A percentile compares a stretch with the other conserved stretches of the same genome.
phyloP scores from a whole-genome alignment of 2,113 vertebrate species.

The Miniopterus natalensis region DNA sequence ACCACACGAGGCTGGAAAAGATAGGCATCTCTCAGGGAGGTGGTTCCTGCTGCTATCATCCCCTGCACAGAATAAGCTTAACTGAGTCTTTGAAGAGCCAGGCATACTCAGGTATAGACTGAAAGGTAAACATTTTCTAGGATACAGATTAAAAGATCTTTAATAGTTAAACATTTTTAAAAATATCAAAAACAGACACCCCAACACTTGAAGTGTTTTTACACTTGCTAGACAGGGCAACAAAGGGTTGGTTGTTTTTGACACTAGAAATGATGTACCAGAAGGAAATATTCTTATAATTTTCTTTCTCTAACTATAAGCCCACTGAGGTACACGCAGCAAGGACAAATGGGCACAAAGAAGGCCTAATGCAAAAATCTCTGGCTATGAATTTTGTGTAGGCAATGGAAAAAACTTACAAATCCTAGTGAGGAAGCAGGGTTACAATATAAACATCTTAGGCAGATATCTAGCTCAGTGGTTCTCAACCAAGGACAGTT shows the following conservation, averaged over 20 bases:
- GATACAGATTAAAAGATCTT: constrained; percentile 52
- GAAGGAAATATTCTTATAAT: constrained; percentile 25
- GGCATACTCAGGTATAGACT: background rate
- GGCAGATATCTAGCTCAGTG: background rate
- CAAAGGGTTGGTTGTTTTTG: background rate
- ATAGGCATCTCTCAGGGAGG: background rate
- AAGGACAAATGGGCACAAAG: background rate
- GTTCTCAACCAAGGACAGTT: background rate
- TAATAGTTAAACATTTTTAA: constrained; percentile 18
- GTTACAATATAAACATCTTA: background rate
- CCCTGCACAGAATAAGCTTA: background rate
- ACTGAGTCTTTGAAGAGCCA: background rate
- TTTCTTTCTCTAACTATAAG: constrained; percentile 24
- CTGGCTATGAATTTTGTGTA: background rate
- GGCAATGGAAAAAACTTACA: background rate
- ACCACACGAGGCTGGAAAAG: background rate
- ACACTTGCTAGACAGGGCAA: background rate
- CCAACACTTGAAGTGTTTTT: constrained; percentile 9
- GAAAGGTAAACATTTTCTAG: constrained; percentile 49
- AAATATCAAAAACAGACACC: constrained; percentile 5
- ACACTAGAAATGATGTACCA: background rate
- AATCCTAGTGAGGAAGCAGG: background rate
- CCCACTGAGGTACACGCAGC: background rate
- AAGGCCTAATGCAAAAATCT: background rate
- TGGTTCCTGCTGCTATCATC: background rate